A percentile compares a stretch with the other conserved stretches of the same genome.
These are phyloP conservation scores for Formicarius rufipectus DNA, from an alignment of 2,113 vertebrate species.

Conservation along the genomic window DNA sequence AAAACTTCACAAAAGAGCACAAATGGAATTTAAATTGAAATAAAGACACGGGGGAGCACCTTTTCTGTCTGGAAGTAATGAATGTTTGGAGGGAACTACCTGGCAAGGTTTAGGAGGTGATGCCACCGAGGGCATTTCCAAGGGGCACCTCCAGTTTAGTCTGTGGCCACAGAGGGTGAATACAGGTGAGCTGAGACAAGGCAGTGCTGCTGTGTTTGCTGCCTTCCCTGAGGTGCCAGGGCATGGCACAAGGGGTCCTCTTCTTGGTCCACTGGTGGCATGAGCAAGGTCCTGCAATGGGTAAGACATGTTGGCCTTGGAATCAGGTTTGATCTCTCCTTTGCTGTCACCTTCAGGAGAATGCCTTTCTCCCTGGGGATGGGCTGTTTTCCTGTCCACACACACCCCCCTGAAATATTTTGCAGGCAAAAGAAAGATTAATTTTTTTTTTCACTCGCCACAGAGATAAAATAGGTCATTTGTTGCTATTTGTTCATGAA, in stretches of 20 bases:
- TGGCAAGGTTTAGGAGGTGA: conserved; percentile 42
- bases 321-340: background rate
- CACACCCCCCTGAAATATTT: background rate
- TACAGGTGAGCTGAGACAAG: conserved; percentile 12
- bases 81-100: conserved; percentile 35
- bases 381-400: background rate
- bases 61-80: conserved; percentile 38
- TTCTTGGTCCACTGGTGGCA: too few species aligned
- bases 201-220: background rate
- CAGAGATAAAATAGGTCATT: background rate
- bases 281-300: background rate
- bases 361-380: background rate
- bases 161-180: background rate
- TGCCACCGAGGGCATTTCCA: background rate
- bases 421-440: background rate
- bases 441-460: background rate
- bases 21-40: conserved; percentile 66
- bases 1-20: conserved; percentile 59
- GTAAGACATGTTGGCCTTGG: background rate
- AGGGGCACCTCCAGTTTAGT: background rate
- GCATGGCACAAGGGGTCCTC: too few species aligned
- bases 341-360: background rate
- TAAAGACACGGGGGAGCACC: conserved; percentile 28
- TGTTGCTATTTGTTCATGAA: background rate
- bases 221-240: too few species aligned